These are phyloP conservation scores for Yoshiicerus persimilis DNA, from an alignment of 1,140 invertebrate species.

Conservation along the genomic window DNA sequence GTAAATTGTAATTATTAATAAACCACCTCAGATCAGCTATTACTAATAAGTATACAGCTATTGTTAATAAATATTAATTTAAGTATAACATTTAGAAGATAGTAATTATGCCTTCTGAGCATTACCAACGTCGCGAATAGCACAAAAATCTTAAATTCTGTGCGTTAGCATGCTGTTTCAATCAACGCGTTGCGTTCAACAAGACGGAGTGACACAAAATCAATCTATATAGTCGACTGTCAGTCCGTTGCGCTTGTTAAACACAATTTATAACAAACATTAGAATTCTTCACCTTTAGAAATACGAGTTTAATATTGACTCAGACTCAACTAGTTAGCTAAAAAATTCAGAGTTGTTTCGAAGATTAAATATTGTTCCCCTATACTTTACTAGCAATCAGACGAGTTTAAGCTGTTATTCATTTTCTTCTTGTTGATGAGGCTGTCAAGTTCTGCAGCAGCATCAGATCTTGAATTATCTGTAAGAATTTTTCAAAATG, in stretches of 20 bases:
- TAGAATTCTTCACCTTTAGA: background rate
- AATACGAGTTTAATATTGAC: background rate
- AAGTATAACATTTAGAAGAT: constrained; percentile 1
- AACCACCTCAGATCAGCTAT: constrained; percentile 18
- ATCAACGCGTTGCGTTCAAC: background rate
- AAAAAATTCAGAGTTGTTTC: constrained; percentile 3
- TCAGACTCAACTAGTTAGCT: background rate
- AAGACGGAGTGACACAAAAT: background rate
- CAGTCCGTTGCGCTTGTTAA: background rate
- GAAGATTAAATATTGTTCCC: constrained; percentile 21
- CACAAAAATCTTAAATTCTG: background rate
- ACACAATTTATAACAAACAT: background rate
- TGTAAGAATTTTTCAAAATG: constrained; percentile 31
- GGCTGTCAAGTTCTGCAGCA: constrained; percentile 85
- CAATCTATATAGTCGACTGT: background rate
- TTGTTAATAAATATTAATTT: constrained; percentile 18
- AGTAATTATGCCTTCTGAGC: constrained; percentile 12
- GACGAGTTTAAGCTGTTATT: constrained; percentile 46
- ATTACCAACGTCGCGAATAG: background rate
- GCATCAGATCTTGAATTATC: constrained; percentile 79
- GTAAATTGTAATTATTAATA: constrained; percentile 13
- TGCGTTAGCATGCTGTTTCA: background rate
- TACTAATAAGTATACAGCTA: constrained; percentile 6
- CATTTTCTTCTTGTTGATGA: constrained; percentile 71
- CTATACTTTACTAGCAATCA: constrained; percentile 42